Evolutionary conservation across 1,140 invertebrate genomes (phyloP).

Genomic region (Nasonia vitripennis): DNA sequence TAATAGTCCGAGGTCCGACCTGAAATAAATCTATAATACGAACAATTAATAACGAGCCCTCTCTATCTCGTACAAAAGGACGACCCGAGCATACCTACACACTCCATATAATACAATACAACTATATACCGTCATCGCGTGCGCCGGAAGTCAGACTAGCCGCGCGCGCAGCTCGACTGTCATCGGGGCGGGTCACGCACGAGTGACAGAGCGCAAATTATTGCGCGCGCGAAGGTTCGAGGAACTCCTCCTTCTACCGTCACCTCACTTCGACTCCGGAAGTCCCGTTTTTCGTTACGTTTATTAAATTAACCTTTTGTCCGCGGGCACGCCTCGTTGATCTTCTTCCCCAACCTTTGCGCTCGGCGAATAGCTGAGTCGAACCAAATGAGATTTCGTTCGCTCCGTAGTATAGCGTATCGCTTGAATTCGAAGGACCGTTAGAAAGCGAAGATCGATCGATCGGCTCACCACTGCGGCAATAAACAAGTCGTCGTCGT

Average conservation of each 20-base stretch:
- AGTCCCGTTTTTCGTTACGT: conserved; percentile 27
- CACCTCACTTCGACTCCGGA: neutral
- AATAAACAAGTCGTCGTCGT: too few relatives aligned
- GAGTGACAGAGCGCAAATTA: conserved; percentile 38
- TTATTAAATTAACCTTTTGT: conserved; percentile 41
- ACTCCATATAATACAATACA: neutral
- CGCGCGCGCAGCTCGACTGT: neutral
- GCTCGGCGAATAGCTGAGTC: too few relatives aligned
- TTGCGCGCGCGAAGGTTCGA: neutral
- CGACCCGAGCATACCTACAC: neutral
- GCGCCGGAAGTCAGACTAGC: neutral
- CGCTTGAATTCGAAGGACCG: too few relatives aligned
- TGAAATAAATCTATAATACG: neutral
- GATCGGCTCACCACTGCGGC: too few relatives aligned
- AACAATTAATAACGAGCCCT: neutral
- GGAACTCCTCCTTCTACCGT: neutral
- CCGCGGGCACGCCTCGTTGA: neutral
- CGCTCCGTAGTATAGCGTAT: too few relatives aligned
- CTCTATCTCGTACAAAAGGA: neutral
- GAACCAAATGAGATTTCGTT: too few relatives aligned
- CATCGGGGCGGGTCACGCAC: conserved; percentile 22
- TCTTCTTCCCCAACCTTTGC: too few relatives aligned
- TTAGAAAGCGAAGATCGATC: too few relatives aligned
- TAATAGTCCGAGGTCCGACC: neutral
- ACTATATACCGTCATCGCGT: neutral